phyloP scores from a whole-genome alignment of 2,797 vertebrate genomes.

The Balearica regulorum region DNA sequence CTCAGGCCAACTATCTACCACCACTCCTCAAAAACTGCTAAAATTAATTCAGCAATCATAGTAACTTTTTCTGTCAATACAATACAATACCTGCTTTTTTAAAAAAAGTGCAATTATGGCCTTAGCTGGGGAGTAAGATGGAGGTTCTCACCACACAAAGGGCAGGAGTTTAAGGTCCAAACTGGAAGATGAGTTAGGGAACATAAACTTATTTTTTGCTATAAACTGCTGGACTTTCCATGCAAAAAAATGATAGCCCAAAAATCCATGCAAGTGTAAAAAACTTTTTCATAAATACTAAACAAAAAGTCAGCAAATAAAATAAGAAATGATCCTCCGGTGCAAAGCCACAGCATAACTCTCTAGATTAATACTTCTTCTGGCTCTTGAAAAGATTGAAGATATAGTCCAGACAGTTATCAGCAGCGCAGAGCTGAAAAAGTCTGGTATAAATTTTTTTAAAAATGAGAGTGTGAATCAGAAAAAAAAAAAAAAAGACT shows the following conservation, averaged over 20 bases:
- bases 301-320: neutral
- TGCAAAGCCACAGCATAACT: neutral
- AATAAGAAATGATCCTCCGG: neutral
- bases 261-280: neutral
- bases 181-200: neutral
- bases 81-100: neutral
- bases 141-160: neutral
- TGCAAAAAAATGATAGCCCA: neutral
- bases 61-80: neutral
- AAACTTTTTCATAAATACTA: neutral
- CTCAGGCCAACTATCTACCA: slow-evolving; percentile 55
- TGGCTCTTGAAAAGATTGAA: neutral
- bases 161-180: neutral
- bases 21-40: slow-evolving; percentile 46
- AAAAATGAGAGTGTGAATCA: neutral
- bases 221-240: neutral
- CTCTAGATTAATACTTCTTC: neutral
- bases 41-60: neutral
- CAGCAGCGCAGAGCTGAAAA: neutral
- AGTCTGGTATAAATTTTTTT: neutral
- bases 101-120: neutral
- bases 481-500: neutral
- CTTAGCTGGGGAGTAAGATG: neutral
- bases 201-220: neutral
- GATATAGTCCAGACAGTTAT: neutral